Conservation (phyloP, 2,888 invertebrate species). For the Chouioia cunea region DNA sequence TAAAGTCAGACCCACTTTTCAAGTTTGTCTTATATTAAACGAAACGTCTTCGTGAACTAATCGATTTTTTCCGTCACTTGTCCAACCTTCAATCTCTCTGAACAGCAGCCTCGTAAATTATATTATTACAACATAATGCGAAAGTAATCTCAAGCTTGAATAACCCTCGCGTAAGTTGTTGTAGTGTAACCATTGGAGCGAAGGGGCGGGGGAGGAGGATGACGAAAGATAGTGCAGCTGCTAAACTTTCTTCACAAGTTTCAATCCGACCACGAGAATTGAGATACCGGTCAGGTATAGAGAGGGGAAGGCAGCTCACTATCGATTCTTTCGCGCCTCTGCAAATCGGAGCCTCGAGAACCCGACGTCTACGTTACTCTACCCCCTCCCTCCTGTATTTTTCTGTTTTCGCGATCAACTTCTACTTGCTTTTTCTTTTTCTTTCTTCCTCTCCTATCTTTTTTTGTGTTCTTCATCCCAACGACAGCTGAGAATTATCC, state of each 20-base stretch:
- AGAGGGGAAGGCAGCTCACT: constrained; percentile 21
- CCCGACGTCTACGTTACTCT: constrained; percentile 11
- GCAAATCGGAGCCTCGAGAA: constrained; percentile 46
- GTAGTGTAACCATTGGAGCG: background rate
- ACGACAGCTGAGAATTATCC: too few species aligned
- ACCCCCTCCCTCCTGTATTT: background rate
- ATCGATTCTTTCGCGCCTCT: constrained; percentile 52
- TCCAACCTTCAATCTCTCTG: too few species aligned
- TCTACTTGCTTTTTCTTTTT: background rate
- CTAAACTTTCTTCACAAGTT: constrained; percentile 41
- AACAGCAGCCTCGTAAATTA: too few species aligned
- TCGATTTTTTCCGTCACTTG: too few species aligned
- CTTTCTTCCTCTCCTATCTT: background rate
- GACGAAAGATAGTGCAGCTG: constrained; percentile 4
- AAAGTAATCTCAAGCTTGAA: too few species aligned
- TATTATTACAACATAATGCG: too few species aligned
- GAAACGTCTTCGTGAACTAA: too few species aligned
- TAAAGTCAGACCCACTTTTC: too few species aligned
- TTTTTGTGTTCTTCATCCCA: background rate
- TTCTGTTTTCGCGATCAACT: background rate
- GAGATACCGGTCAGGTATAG: constrained; percentile 56
- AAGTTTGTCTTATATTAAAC: too few species aligned
- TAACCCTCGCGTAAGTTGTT: too few species aligned
- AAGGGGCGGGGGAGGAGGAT: background rate
- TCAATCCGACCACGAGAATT: constrained; percentile 55